Base-by-base conservation (phyloP, 1,140 invertebrate species). In the Yoshiicerus persimilis region DNA sequence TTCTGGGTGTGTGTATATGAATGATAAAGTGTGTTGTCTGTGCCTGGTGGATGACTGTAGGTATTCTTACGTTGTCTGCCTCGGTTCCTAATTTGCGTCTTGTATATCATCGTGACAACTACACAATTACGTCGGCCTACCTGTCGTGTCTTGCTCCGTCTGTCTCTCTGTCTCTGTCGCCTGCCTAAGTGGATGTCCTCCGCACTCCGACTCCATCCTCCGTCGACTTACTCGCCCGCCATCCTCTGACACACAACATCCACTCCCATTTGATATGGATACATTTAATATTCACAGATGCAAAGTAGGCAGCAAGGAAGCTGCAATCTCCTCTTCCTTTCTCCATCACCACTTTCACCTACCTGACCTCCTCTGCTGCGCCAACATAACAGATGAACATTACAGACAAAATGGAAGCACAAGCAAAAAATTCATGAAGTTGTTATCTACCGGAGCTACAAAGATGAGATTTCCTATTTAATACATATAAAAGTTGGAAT, bases 71-170 rank as follows among this genome's bases (percentile, higher is more conserved):
- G 16, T 0, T 56, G 47, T 56, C 47, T 56, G 47, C 8, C 47
- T 16, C 20, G 47, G 5, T 56, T 23, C 32, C 75, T 80, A 80
- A 80, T 80, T 80, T 80, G 16, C 0, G 13, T 23, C 32, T 38
- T 80, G 75, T 38, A 36, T 34, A 38, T 80, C 75, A 23, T 80
- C 11, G 16, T 80, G 75, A 80, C 75, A 80, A 80, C 4, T 30
- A 80, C 75, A 80, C 20, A 80, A 38, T 80, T 80, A 80, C 38
- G 75, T 80, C 75, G 32, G 75, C 32, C 75, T 80, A 80, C 75
- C 75, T 80, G 75, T 80, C 75, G 25, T 70, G 66, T 70, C 66
- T 13, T 30, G 10, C 64, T 70, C 27, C 64, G 62, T 64, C 64
- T 30, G 25, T 30, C 10, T 70, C 66, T 70, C 16, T 11, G 27